Base-by-base conservation (phyloP, 2,888 invertebrate genomes). In the Synergus japonicus region DNA sequence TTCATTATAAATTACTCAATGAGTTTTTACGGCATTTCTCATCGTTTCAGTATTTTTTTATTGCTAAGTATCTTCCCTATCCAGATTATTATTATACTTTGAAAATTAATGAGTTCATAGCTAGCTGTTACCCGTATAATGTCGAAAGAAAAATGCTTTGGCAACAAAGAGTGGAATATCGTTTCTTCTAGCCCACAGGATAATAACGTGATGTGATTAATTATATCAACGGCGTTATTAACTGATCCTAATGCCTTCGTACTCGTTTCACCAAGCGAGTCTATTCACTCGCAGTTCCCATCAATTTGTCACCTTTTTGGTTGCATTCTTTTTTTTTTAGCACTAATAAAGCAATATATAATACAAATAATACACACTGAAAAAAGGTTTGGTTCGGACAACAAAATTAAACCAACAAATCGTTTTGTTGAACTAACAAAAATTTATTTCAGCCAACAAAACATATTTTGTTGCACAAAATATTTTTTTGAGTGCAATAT, bases 181-280 rank as follows among this genome's bases (percentile, higher is more conserved):
- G 12, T 10, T 54, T 37, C 73, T 58, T 37, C 49, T 18, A 58
- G 58, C n/a, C 54, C 41, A 5, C 54, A 73, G 49, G 49, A 58
- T 54, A 73, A 73, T 73, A 73, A 54, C 54, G 54, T 73, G 41
- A n/a, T 73, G 54, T 73, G 54, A 73, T 73, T 73, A 73, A 73
- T 73, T 73, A 73, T 37, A 54, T 29, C 37, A 73, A 54, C 73
- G 37, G 49, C n/a, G 37, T 73, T 73, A 73, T 49, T 73, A 54
- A 73, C 73, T 73, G 73, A 54, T 73, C 69, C 12, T 54, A 58
- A 73, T 73, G n/a, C 37, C 37, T 73, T 22, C n/a, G 37, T 54
- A 37, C 49, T 29, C 54, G 41, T 54, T 73, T 37, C 18, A 37
- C 13, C 37, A 73, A 63, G 29, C 29, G 12, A 54, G 15, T 41